These are phyloP conservation scores for Diacarnus erythraeanus DNA, from an alignment of 37 sponge, comb jelly and placozoan species.

Conservation along the genomic window DNA sequence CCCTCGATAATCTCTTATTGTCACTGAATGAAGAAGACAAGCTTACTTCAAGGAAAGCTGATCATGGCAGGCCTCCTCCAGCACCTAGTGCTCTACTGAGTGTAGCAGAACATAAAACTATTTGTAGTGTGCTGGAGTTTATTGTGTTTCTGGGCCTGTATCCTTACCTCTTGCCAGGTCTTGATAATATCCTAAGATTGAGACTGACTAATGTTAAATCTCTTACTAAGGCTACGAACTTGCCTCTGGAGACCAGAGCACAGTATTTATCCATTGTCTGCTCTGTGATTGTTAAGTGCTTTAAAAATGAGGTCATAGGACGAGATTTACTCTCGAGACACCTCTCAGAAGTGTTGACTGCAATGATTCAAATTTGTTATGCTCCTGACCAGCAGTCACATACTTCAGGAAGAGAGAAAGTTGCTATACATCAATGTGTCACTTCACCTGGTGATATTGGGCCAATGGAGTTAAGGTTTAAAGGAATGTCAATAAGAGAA, in stretches of 20 bases:
- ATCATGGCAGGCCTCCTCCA: neutral
- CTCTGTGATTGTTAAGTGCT: constrained; percentile 1
- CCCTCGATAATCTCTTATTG: constrained; percentile 8
- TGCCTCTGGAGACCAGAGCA: neutral
- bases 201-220: constrained; percentile 20
- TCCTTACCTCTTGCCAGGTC: constrained; percentile 65
- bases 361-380: constrained; percentile 51
- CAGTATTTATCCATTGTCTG: constrained; percentile 2
- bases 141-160: constrained; percentile 62
- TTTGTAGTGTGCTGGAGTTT: constrained; percentile 48
- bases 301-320: constrained; percentile 13
- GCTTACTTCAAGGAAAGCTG: neutral
- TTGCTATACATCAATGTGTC: neutral
- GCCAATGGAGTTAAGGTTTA: neutral
- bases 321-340: constrained; percentile 19
- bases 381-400: neutral
- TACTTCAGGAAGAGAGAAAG: neutral
- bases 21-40: constrained; percentile 4
- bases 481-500: neutral
- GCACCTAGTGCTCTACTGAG: constrained; percentile 59
- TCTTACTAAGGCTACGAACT: neutral
- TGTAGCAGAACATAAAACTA: constrained; percentile 34
- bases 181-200: constrained; percentile 41
- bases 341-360: constrained; percentile 53
- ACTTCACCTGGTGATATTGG: constrained; percentile 2